These are phyloP conservation scores for Mizuhopecten yessoensis DNA, from an alignment of 1,140 invertebrate species.

Conservation along the genomic window DNA sequence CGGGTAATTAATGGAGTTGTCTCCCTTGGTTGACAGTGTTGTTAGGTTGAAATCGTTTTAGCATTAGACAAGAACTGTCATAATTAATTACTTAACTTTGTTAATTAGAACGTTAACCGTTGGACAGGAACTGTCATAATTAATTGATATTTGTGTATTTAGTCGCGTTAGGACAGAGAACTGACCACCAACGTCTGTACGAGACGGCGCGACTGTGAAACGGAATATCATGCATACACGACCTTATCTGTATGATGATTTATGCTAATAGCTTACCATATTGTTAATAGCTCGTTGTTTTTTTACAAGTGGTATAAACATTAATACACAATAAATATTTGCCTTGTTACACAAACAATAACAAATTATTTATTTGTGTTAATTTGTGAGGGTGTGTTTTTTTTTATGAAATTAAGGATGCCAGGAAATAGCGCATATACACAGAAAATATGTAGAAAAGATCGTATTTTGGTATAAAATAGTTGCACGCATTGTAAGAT, in stretches of 20 bases:
- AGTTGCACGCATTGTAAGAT: no score
- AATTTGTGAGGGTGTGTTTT: no score
- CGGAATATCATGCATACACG: background rate
- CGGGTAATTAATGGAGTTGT: slow-evolving; percentile 34
- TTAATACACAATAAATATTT: background rate
- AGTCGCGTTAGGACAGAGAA: background rate
- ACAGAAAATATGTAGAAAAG: no score
- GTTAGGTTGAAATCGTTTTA: slow-evolving; percentile 14
- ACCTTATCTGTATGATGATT: background rate
- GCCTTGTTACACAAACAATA: background rate
- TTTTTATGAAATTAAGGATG: no score
- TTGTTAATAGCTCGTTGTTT: background rate
- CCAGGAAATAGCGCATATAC: no score
- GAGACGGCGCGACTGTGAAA: slow-evolving; percentile 2
- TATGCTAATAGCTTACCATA: background rate
- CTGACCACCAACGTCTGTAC: slow-evolving; percentile 4
- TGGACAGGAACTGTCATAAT: slow-evolving; percentile 27
- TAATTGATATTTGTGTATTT: slow-evolving; percentile 29
- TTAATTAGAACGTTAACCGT: background rate
- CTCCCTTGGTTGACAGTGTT: background rate
- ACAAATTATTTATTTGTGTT: background rate
- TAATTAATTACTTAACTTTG: background rate
- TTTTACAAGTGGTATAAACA: background rate
- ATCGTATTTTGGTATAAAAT: no score
- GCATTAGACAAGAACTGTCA: background rate